These are phyloP conservation scores for Pogonophryne albipinna DNA, from an alignment of 2,797 vertebrate species.

Conservation along the genomic window DNA sequence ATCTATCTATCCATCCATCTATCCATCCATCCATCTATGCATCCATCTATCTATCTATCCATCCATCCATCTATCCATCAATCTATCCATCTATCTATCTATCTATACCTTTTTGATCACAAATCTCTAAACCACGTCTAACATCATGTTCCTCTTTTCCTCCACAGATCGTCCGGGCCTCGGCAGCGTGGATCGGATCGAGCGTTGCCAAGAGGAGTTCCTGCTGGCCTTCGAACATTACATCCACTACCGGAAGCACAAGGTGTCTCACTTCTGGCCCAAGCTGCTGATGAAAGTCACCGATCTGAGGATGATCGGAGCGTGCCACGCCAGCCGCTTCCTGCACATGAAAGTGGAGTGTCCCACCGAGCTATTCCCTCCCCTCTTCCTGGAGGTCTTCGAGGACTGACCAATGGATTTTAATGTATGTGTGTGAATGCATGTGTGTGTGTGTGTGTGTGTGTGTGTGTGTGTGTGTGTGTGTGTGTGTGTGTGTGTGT, in stretches of 20 bases:
- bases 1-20: no score
- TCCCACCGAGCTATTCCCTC: conserved; percentile 94
- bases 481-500: conserved; percentile 15
- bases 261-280: conserved; percentile 95
- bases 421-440: conserved; percentile 29
- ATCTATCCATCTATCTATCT: no score
- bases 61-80: no score
- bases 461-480: not conserved
- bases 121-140: no score
- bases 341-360: conserved; percentile 98
- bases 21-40: no score
- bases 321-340: conserved; percentile 96
- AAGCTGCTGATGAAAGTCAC: conserved; percentile 99
- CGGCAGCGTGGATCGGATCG: conserved; percentile 91
- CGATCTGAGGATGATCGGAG: conserved; percentile 95
- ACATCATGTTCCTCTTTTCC: not conserved
- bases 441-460: no score
- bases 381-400: conserved; percentile 95
- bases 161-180: conserved; percentile 92
- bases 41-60: no score
- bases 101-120: no score
- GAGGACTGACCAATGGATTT: conserved; percentile 90
- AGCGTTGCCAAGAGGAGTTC: conserved; percentile 96
- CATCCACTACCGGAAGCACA: conserved; percentile 96
- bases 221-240: conserved; percentile 97